phyloP scores from a whole-genome alignment of 2,113 vertebrate genomes.

The Ophthalmolycus amberensis region DNA sequence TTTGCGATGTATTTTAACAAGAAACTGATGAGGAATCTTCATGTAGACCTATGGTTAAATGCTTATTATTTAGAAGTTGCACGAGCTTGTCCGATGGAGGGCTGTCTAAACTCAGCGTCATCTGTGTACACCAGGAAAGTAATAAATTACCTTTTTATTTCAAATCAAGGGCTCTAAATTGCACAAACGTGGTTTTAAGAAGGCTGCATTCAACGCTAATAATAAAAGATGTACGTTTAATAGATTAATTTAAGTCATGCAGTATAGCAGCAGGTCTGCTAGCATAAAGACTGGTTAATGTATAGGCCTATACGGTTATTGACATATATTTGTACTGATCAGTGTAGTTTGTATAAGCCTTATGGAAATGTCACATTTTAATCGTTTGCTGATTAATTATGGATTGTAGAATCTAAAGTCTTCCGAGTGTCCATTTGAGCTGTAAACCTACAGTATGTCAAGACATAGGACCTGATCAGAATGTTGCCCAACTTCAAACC shows the following conservation, averaged over 20 bases:
- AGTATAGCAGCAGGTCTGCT: slow-evolving; percentile 16
- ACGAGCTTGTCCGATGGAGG: not conserved
- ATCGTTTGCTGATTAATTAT: not conserved
- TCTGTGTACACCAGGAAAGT: not conserved
- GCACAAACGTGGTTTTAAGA: not conserved
- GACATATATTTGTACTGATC: not conserved
- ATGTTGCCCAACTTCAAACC: not conserved
- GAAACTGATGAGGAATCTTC: not conserved
- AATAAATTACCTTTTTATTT: not conserved
- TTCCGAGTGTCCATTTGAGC: not conserved
- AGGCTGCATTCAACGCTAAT: not conserved
- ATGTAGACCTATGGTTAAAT: not conserved
- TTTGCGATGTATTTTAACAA: slow-evolving; percentile 7
- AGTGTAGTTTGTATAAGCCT: not conserved
- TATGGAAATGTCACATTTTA: not conserved
- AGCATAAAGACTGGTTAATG: not conserved
- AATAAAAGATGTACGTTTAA: not conserved
- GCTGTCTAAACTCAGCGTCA: slow-evolving; percentile 1
- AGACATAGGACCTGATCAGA: not conserved
- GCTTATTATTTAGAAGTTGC: slow-evolving; percentile 16
- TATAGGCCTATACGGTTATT: not conserved
- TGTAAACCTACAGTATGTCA: no score
- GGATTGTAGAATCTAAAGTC: not conserved
- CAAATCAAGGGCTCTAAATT: not conserved
- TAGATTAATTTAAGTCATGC: not conserved